Evolutionary conservation across 2,113 vertebrate genomes (phyloP).

Genomic region (Zeus faber): DNA sequence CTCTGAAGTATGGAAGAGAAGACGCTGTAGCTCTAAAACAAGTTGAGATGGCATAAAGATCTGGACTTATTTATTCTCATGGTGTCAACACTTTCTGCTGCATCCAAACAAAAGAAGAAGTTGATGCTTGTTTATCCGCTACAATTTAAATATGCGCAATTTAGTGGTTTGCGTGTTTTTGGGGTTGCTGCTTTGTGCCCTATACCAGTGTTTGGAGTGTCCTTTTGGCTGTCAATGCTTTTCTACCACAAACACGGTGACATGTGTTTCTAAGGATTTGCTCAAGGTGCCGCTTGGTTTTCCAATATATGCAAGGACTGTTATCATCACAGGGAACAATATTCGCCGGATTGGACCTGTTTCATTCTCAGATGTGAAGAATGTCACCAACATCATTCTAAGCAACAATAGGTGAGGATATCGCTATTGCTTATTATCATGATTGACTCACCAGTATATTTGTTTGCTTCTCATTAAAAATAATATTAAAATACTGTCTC

Average conservation of each 20-base stretch:
- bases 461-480: too few species aligned
- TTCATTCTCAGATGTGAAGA: slow-evolving; percentile 64
- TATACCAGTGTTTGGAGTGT: slow-evolving; percentile 53
- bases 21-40: slow-evolving; percentile 8
- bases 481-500: too few species aligned
- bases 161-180: slow-evolving; percentile 38
- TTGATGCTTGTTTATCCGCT: background rate
- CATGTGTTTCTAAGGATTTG: slow-evolving; percentile 70
- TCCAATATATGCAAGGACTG: slow-evolving; percentile 62
- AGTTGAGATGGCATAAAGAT: background rate
- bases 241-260: slow-evolving; percentile 62
- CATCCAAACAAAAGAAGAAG: background rate
- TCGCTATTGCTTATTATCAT: too few species aligned
- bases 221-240: slow-evolving; percentile 76
- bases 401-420: slow-evolving; percentile 75
- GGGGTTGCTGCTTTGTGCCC: slow-evolving; percentile 53
- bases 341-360: slow-evolving; percentile 59
- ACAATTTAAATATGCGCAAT: slow-evolving; percentile 52
- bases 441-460: too few species aligned
- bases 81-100: background rate
- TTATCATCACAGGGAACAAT: slow-evolving; percentile 72
- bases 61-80: background rate
- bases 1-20: slow-evolving; percentile 11
- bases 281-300: slow-evolving; percentile 58
- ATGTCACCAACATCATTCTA: slow-evolving; percentile 72